A percentile compares a stretch with the other conserved stretches of the same genome.
phyloP scores from a whole-genome alignment of 2,797 vertebrate genomes.

The Pseudomugil tenellus region DNA sequence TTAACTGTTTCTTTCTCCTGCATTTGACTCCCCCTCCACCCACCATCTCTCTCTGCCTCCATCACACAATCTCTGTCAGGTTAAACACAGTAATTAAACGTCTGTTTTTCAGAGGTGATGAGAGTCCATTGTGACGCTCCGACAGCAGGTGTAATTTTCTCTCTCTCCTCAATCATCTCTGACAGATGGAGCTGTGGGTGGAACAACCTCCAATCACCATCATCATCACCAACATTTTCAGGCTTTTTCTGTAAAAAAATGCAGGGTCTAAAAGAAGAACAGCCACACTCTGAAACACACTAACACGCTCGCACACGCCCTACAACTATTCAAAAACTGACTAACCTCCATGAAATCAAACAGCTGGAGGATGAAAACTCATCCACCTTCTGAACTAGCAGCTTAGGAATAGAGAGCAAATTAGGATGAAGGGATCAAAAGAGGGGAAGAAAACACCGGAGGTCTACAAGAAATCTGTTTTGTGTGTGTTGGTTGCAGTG shows the following conservation, averaged over 20 bases:
- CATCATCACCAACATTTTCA: constrained; percentile 17
- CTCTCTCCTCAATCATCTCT: constrained; percentile 54
- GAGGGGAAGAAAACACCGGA: constrained; percentile 25
- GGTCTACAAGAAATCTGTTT: constrained; percentile 33
- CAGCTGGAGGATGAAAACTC: constrained; percentile 63
- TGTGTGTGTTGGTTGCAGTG: constrained; percentile 28
- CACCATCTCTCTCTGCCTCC: constrained; percentile 2
- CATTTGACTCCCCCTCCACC: constrained; percentile 13
- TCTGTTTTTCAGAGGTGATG: constrained; percentile 53
- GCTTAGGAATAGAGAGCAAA: constrained; percentile 61
- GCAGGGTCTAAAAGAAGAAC: constrained; percentile 15
- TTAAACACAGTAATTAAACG: constrained; percentile 62
- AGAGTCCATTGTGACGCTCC: constrained; percentile 42
- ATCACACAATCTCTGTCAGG: constrained; percentile 42
- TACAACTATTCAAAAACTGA: constrained; percentile 55
- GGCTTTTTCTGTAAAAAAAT: constrained; percentile 22
- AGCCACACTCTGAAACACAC: constrained; percentile 8
- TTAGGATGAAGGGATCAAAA: constrained; percentile 66
- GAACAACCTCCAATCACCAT: constrained; percentile 31
- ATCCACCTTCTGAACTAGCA: constrained; percentile 57
- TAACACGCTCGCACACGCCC: constrained; percentile 31
- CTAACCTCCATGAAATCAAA: constrained; percentile 65
- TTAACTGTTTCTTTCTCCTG: constrained; percentile 5
- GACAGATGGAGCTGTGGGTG: constrained; percentile 48
- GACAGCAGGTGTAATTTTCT: constrained; percentile 58